Percentiles rank a stretch among this genome's conserved stretches.
phyloP scores from a whole-genome alignment of 2,113 vertebrate species.

The Gulo gulo region DNA sequence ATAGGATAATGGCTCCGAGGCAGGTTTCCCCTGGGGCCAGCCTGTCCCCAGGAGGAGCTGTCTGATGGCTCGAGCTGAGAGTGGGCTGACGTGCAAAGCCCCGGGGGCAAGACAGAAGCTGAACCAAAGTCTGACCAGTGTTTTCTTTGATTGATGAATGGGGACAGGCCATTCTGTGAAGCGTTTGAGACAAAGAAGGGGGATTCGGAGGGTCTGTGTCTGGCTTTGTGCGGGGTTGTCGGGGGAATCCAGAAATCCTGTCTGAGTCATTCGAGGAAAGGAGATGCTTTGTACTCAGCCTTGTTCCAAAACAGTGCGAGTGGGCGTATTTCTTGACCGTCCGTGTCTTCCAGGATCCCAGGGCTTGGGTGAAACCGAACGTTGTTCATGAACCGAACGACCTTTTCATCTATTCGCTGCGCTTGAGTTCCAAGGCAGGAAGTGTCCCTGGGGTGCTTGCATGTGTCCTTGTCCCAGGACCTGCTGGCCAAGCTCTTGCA shows the following conservation, averaged over 20 bases:
- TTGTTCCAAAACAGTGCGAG: too few species aligned
- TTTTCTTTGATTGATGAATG: background rate
- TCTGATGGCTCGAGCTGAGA: background rate
- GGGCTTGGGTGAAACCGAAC: fast-evolving
- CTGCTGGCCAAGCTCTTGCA: background rate
- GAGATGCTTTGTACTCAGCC: fast-evolving
- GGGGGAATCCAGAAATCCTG: fast-evolving
- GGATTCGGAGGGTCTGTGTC: background rate
- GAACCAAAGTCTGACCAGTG: fast-evolving
- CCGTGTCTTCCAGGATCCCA: background rate
- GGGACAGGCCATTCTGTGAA: too few species aligned
- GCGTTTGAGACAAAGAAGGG: background rate
- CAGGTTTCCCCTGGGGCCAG: background rate
- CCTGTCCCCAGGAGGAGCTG: background rate
- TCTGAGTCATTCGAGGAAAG: background rate
- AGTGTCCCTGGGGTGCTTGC: fast-evolving
- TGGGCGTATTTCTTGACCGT: fast-evolving
- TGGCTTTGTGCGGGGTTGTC: too few species aligned
- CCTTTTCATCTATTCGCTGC: fast-evolving
- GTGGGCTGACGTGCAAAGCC: fast-evolving
- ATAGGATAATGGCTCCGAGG: fast-evolving
- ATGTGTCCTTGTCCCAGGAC: fast-evolving
- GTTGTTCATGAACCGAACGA: fast-evolving
- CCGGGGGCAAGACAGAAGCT: fast-evolving
- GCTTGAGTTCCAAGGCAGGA: too few species aligned